Percentiles rank a stretch among this genome's conserved stretches.
Conservation (phyloP, 2,888 invertebrate species). For the Acanthosepion esculentum region DNA sequence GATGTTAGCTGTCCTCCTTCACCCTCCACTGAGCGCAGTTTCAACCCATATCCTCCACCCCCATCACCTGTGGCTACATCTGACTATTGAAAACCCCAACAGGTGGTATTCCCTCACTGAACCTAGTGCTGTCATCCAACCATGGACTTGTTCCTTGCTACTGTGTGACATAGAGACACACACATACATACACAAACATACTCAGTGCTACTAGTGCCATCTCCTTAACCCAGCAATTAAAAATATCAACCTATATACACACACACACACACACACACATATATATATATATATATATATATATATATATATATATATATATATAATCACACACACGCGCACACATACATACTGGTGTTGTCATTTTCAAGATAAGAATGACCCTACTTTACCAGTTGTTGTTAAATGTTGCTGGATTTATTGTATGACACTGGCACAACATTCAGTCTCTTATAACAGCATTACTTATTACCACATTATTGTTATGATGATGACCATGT, state of each 20-base stretch:
- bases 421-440: too few relatives aligned
- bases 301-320: not conserved
- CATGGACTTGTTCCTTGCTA: not conserved
- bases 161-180: too few relatives aligned
- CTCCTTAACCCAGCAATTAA: too few relatives aligned
- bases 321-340: too few relatives aligned
- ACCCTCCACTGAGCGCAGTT: conserved; percentile 81
- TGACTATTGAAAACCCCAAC: conserved; percentile 59
- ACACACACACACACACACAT: not conserved
- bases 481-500: too few relatives aligned
- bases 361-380: too few relatives aligned
- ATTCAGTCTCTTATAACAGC: too few relatives aligned
- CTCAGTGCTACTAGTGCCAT: too few relatives aligned
- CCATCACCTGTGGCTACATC: conserved; percentile 82
- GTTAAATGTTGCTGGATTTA: too few relatives aligned
- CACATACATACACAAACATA: not conserved
- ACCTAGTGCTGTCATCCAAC: not conserved
- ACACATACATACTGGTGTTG: too few relatives aligned
- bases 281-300: not conserved
- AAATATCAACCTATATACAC: not conserved
- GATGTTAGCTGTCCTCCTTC: conserved; percentile 78
- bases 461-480: too few relatives aligned
- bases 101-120: not conserved
- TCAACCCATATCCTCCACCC: conserved; percentile 87
- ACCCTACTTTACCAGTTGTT: too few relatives aligned